A percentile compares a stretch with the other conserved stretches of the same genome.
Conservation (phyloP, 2,888 invertebrate genomes). For the Apotomis capreana region DNA sequence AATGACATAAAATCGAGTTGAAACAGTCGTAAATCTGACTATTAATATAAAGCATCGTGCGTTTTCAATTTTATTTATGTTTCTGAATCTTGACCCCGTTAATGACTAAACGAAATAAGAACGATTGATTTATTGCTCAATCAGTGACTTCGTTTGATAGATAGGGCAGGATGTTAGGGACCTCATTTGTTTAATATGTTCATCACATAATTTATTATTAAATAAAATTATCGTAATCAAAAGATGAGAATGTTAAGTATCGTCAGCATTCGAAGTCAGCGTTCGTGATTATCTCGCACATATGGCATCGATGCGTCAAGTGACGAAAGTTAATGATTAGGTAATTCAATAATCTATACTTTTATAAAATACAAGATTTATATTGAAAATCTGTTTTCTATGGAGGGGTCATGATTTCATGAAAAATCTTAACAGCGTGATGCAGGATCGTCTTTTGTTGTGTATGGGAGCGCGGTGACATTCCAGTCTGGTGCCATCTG, state of each 20-base stretch:
- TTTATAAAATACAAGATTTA: too few relatives aligned
- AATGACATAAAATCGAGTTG: conserved; percentile 19
- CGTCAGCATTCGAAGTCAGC: too few relatives aligned
- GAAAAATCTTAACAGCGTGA: too few relatives aligned
- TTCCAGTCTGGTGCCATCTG: too few relatives aligned
- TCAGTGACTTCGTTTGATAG: conserved; percentile 6
- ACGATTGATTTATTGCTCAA: conserved; percentile 15
- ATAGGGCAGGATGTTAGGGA: conserved; percentile 1
- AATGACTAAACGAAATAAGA: not conserved
- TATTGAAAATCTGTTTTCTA: too few relatives aligned
- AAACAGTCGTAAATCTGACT: conserved; percentile 13
- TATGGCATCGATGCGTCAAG: too few relatives aligned
- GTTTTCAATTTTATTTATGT: conserved; percentile 7
- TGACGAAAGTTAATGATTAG: too few relatives aligned
- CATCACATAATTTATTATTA: not conserved
- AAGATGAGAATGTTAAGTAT: not conserved
- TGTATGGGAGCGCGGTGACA: too few relatives aligned
- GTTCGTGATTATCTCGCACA: too few relatives aligned
- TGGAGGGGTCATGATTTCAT: too few relatives aligned
- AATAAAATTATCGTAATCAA: not conserved
- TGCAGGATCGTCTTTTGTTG: too few relatives aligned
- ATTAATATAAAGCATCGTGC: conserved; percentile 12
- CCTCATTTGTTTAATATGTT: not conserved
- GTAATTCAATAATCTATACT: too few relatives aligned
- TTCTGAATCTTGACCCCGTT: conserved; percentile 16